phyloP scores from a whole-genome alignment of 2,113 vertebrate genomes.

The Tetrax tetrax region DNA sequence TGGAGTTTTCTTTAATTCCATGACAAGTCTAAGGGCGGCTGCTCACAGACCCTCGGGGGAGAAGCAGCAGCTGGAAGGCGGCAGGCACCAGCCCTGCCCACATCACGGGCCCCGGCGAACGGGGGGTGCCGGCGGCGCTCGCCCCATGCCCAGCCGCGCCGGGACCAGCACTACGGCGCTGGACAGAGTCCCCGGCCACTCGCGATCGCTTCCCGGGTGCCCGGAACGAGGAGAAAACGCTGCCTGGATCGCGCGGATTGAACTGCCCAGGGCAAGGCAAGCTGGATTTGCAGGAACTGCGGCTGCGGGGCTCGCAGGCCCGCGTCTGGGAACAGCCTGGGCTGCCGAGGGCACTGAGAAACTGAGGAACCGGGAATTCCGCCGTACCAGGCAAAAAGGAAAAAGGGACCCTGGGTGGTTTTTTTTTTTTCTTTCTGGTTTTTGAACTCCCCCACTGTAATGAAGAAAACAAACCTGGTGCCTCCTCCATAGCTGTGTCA shows the following conservation, averaged over 20 bases:
- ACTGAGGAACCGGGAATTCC: fast-evolving
- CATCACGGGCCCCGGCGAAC: background rate
- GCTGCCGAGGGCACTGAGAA: fast-evolving
- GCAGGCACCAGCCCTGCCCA: background rate
- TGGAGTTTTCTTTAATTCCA: slow-evolving; percentile 73
- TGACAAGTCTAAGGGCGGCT: slow-evolving; percentile 42
- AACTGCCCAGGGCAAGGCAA: background rate
- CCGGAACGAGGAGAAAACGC: slow-evolving; percentile 59
- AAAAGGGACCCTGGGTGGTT: fast-evolving
- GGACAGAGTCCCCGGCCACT: slow-evolving; percentile 60
- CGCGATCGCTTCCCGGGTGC: slow-evolving; percentile 32
- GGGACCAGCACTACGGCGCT: slow-evolving; percentile 18
- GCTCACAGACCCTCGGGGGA: background rate
- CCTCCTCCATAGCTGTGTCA: fast-evolving
- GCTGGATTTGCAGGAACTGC: background rate
- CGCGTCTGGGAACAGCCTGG: fast-evolving
- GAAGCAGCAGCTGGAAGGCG: background rate
- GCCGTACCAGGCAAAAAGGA: background rate
- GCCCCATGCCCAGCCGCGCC: slow-evolving; percentile 7
- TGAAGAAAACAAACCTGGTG: fast-evolving
- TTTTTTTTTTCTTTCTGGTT: background rate
- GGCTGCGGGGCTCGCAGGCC: too few species aligned
- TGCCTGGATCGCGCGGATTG: slow-evolving; percentile 60
- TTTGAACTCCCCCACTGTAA: fast-evolving
- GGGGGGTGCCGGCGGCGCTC: background rate